Evolutionary conservation across 2,113 vertebrate genomes (phyloP), one percentile per base, ranked within the genome.

Genomic region (Microcebus murinus): DNA sequence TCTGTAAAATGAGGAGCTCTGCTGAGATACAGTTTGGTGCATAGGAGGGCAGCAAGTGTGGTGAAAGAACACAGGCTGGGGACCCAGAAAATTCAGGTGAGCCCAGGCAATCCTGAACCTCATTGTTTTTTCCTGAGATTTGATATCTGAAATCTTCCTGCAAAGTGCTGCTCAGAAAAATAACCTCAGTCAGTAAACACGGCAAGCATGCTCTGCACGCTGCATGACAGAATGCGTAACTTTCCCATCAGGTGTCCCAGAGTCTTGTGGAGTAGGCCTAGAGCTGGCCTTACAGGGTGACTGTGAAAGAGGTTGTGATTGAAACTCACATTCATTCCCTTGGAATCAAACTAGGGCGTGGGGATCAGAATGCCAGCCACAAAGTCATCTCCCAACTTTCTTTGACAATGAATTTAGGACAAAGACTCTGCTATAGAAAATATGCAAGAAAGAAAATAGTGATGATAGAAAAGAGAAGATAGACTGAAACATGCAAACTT

Each of bases 261-360:
- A 45, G 29, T 17, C 84, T 76, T 36, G 31, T 7, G 15, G 14
- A 1, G 8, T 31, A 1, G n/a, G 11, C 27, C 18, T 18, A 34
- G 76, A 31, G 52, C 77, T 20, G 45, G 20, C 10, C 48, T 90
- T n/a, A 5, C 31, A 2, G 45, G 52, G 20, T 3, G 9, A 48
- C 61, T 23, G 0, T 23, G 42, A 79, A 12, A 48, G 6, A 31
- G 4, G 9, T 8, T 0, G 0, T 34, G 34, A n/a, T 0, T 13
- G 68, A 90, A 23, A 6, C 13, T 80, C 23, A 52, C 2, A 4
- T 55, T 63, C 2, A 7, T 55, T 65, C 27, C 36, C 45, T 82
- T 61, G 57, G 42, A 82, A 8, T 42, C 52, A 42, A 63, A 21
- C n/a, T 36, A 36, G 10, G 4, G 2, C 23, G 59, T 29, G 20